Base-by-base conservation (phyloP, 2,888 invertebrate species). In the Sminthurides aquaticus region DNA sequence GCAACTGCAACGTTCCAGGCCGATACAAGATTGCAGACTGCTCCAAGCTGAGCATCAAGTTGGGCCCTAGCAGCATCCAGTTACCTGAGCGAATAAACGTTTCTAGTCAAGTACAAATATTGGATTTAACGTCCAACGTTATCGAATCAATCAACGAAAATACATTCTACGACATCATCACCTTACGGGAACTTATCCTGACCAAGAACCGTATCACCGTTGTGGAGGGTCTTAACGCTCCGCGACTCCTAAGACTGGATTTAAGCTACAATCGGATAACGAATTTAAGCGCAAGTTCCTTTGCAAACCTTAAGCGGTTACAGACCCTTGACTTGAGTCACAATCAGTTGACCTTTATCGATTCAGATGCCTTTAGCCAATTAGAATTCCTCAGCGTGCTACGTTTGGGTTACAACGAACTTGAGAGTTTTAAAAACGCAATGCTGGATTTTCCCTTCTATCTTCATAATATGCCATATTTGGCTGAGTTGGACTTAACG, bases 401-500 rank as follows among this genome's bases (percentile, higher is more conserved):
- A 8, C 66, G 63, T 1, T 28, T 74, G 2, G 71, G 55, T 0
- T 69, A 65, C 22, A 74, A 74, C 64, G 64, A 54, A 3, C 48
- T 74, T 24, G 72, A 70, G 1, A 58, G 49, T 55, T 49, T 28
- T n/a, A 8, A 1, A 1, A 64, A 59, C 22, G 49, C 48, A n/a
- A 24, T 57, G 49, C 65, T 64, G 43, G 69, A 67, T 20, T 65
- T 55, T 49, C 62, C 62, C 1, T 65, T 67, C 49, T 55, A 65
- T 1, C 34, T 74, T 11, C 28, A 24, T 1, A 64, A 71, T 27
- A 48, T 74, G 59, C 34, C 66, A 8, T 24, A 25, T n/a, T 56
- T 74, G 55, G 70, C 71, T 25, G 68, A 69, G 25, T 48, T 74
- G 56, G 67, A 74, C 55, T 62, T 74, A 60, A 66, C 64, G 29